phyloP scores from a whole-genome alignment of 2,888 invertebrate genomes.

The Galeruca laticollis region DNA sequence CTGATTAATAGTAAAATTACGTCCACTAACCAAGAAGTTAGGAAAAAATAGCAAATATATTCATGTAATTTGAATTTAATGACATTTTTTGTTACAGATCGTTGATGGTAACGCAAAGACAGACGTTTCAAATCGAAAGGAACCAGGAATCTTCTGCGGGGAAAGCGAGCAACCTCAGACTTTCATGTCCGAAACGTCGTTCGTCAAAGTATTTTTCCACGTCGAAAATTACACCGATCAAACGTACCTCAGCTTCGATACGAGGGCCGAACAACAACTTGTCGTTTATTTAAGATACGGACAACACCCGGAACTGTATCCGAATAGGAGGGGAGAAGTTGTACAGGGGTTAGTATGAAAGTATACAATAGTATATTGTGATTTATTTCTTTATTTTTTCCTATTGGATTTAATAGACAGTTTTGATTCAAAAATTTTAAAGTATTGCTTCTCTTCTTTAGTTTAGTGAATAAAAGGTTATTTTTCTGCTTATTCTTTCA shows the following conservation, averaged over 20 bases:
- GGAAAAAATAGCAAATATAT: too few species aligned
- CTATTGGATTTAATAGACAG: too few species aligned
- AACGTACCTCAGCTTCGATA: slow-evolving; percentile 88
- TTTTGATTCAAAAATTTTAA: too few species aligned
- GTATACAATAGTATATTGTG: not conserved
- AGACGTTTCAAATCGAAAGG: slow-evolving; percentile 87
- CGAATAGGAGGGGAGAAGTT: slow-evolving; percentile 89
- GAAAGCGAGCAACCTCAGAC: slow-evolving; percentile 95
- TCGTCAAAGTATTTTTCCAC: slow-evolving; percentile 91
- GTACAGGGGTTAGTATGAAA: slow-evolving; percentile 79
- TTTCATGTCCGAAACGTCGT: slow-evolving; percentile 94
- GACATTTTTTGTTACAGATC: slow-evolving; percentile 74
- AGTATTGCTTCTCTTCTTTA: too few species aligned
- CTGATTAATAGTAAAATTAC: too few species aligned
- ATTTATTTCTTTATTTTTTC: too few species aligned
- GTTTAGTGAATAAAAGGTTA: too few species aligned
- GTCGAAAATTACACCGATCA: slow-evolving; percentile 95
- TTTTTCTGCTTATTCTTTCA: too few species aligned
- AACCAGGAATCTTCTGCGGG: slow-evolving; percentile 92
- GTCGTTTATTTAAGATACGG: slow-evolving; percentile 92
- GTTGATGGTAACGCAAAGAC: slow-evolving; percentile 92
- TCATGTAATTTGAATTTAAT: not conserved
- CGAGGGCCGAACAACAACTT: slow-evolving; percentile 90
- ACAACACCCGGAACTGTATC: slow-evolving; percentile 94
- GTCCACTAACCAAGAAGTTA: too few species aligned